A percentile compares a stretch with the other conserved stretches of the same genome.
Evolutionary conservation across 2,888 invertebrate genomes (phyloP).

Genomic region (Morinoia aosen): DNA sequence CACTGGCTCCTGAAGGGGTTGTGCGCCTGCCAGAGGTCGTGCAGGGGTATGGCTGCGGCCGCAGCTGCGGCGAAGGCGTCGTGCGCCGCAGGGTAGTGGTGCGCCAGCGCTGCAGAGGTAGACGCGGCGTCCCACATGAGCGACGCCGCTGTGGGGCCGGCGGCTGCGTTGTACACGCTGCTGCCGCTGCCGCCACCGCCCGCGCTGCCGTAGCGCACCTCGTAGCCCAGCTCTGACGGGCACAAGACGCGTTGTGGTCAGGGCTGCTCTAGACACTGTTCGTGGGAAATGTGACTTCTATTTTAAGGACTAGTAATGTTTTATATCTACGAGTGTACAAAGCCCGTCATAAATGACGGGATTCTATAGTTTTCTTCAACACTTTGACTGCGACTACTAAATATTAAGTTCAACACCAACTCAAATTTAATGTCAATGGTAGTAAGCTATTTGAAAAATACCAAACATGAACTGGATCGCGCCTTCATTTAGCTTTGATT

Average conservation of each 20-base stretch:
- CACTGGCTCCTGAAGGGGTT: slow-evolving; percentile 66
- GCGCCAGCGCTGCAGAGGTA: slow-evolving; percentile 54
- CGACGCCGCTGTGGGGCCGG: slow-evolving; percentile 53
- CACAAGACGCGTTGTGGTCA: background rate
- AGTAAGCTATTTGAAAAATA: too few relatives aligned
- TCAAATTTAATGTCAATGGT: too few relatives aligned
- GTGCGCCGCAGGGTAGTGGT: slow-evolving; percentile 59
- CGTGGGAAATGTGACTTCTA: too few relatives aligned
- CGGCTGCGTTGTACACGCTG: slow-evolving; percentile 40
- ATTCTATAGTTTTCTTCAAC: too few relatives aligned
- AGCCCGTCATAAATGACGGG: too few relatives aligned
- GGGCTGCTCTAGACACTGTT: background rate
- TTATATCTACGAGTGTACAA: too few relatives aligned
- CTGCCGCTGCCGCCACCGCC: slow-evolving; percentile 59
- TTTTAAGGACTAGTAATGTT: too few relatives aligned
- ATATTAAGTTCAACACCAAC: too few relatives aligned
- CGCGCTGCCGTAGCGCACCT: slow-evolving; percentile 64
- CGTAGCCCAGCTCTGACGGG: slow-evolving; percentile 65
- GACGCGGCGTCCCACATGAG: slow-evolving; percentile 62
- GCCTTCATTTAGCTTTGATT: too few relatives aligned
- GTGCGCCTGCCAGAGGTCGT: slow-evolving; percentile 67
- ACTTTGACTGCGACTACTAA: too few relatives aligned
- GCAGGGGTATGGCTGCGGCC: slow-evolving; percentile 63
- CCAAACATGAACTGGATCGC: too few relatives aligned
- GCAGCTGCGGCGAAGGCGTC: slow-evolving; percentile 64